Evolutionary conservation across 2,888 invertebrate species (phyloP), one percentile per base, ranked within the genome.

Genomic region (Hedya salicella): DNA sequence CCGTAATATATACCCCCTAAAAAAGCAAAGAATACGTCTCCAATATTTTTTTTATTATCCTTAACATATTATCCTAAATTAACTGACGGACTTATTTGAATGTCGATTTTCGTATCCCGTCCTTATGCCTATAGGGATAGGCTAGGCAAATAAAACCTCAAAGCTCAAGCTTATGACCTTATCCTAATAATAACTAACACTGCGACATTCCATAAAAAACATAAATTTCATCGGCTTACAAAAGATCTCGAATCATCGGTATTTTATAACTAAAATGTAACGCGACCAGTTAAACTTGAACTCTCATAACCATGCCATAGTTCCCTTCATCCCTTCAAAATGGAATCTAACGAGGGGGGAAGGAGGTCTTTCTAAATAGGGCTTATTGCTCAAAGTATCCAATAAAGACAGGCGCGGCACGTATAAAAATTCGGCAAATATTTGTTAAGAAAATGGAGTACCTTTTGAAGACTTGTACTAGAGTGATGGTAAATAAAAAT

Each of bases 361-460:
- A n/a, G 53, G 17, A 60, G 66, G 30, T 54, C 65, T 16, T 3
- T 8, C 16, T 42, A 42, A 61, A 21, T 54, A 39, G 21, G 19
- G 39, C 13, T 54, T 40, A 66, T 54, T 49, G 60, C 54, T 53
- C 48, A 53, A 60, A 66, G 53, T 48, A 40, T 54, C 30, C 13
- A 30, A 42, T 61, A 54, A 54, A 66, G 48, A 65, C 57, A 52
- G 62, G 57, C 56, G 44, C n/a, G 48, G n/a, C 48, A 49, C 60
- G 53, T 63, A 60, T 60, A 66, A 65, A 50, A 48, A 53, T 4
- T 63, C 42, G 6, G 21, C 42, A 66, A 66, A 66, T 61, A 66
- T 66, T 66, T 66, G 66, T 42, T 49, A 54, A 61, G 66, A 66
- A 66, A 66, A 66, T 66, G 66, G 66, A 66, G 60, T 53, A 54